Base-by-base conservation (phyloP, 2,888 invertebrate genomes). In the Neria commutata region DNA sequence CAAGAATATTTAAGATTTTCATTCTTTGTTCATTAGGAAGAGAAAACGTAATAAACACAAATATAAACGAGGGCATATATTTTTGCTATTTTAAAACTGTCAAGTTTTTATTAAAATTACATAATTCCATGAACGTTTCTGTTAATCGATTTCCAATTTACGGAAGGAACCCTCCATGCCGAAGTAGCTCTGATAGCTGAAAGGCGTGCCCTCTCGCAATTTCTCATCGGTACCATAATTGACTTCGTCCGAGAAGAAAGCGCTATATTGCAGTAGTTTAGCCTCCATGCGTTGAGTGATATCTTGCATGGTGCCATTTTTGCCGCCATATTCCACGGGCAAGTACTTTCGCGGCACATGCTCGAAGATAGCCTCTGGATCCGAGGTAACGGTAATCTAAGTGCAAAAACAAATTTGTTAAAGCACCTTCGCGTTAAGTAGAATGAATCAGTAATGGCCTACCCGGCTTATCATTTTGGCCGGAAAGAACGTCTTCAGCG, bases 321-420 rank as follows among this genome's bases (percentile, higher is more conserved):
- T 83, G 33, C 90, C 90, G 11, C 89, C 89, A 70, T 89, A 89
- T 72, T 90, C 89, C 8, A 75, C 76, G 1, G 89, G 89, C 47
- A 90, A 77, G 45, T 86, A 79, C 2, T 85, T 82, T 65, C 84
- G 84, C 0, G 88, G 86, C 19, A 89, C 81, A 61, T 83, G 70
- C 64, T 87, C 81, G 67, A 86, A 86, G 62, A 90, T 79, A 23
- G 85, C 85, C 8, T 87, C 85, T 34, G 84, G 83, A 66, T 84
- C 71, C 29, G 85, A 85, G 65, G 86, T 86, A 11, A 88, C 83
- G 66, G 82, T 83, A 48, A 88, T 72, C 88, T 88, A 71, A 24
- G 77, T 60, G 11, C 21, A 26, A 51, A 25, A 33, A 23, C 25
- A 25, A 29, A 50, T 40, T 25, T n/a, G 25, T 23, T 34, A 33